Evolutionary conservation across 2,113 vertebrate species (phyloP).

Genomic region (Sander lucioperca): DNA sequence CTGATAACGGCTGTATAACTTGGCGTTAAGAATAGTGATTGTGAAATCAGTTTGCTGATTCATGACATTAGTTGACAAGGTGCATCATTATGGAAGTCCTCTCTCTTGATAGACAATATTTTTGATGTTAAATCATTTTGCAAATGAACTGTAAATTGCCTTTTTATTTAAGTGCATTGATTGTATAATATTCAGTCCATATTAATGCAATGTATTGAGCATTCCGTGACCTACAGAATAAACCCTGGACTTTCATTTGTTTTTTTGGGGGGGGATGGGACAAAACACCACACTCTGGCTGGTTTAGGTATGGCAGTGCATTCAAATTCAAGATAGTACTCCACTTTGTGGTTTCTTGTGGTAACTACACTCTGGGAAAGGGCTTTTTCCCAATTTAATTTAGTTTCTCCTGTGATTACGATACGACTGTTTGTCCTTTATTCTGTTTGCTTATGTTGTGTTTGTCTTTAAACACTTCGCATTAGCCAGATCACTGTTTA

Average conservation of each 20-base stretch:
- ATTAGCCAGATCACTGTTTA: accelerated
- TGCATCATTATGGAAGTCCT: background rate
- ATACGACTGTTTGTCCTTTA: background rate
- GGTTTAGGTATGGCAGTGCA: background rate
- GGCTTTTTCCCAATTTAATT: background rate
- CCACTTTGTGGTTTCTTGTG: background rate
- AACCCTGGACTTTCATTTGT: conserved; percentile 44
- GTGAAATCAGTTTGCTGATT: conserved; percentile 4
- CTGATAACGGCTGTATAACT: conserved; percentile 6
- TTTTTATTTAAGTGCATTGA: conserved; percentile 58
- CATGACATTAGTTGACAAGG: background rate
- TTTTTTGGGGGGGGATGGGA: background rate
- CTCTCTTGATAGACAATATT: conserved; percentile 2
- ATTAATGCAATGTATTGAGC: conserved; percentile 56
- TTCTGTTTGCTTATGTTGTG: accelerated
- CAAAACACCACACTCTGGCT: background rate
- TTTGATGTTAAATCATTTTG: conserved; percentile 46
- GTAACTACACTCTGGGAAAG: background rate
- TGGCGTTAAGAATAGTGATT: background rate
- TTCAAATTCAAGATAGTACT: background rate
- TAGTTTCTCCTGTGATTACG: background rate
- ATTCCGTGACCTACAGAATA: conserved; percentile 62
- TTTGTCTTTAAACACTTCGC: background rate
- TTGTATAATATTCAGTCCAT: conserved; percentile 55
- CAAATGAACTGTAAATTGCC: conserved; percentile 49